A percentile compares a stretch with the other conserved stretches of the same genome.
These are phyloP conservation scores for Acleris cristana DNA, from an alignment of 2,888 invertebrate genomes.

Conservation along the genomic window DNA sequence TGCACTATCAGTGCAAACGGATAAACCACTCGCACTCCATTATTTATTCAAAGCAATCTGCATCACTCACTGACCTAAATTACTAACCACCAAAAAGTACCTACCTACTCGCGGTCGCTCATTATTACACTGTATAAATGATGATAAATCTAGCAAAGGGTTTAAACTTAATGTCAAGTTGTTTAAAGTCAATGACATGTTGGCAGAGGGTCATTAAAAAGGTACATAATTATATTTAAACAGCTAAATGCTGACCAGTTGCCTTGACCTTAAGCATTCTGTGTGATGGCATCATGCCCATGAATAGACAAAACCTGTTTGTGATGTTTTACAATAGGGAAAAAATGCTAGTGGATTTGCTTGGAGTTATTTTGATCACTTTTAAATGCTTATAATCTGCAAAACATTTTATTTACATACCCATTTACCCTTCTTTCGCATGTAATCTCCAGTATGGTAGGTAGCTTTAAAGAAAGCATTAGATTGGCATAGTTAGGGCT, in stretches of 20 bases:
- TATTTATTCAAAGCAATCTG: no score
- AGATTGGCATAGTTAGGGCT: no score
- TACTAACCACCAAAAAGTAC: no score
- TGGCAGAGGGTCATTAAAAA: background rate
- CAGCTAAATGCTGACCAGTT: slow-evolving; percentile 16
- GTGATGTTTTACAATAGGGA: slow-evolving; percentile 31
- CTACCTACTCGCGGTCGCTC: no score
- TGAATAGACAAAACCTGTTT: slow-evolving; percentile 51
- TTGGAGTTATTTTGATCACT: slow-evolving; percentile 1
- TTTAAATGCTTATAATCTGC: background rate
- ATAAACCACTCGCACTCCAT: no score
- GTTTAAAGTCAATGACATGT: slow-evolving; percentile 26
- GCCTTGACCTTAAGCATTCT: slow-evolving; percentile 62
- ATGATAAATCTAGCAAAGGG: background rate
- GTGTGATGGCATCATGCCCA: slow-evolving; percentile 45
- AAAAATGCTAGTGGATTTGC: slow-evolving; percentile 12
- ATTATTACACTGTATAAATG: no score
- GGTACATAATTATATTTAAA: slow-evolving; percentile 29
- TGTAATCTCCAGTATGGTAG: no score
- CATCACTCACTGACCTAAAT: no score
- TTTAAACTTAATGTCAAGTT: slow-evolving; percentile 6
- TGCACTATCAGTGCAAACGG: no score
- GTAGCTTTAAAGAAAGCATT: no score
- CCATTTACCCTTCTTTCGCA: no score
- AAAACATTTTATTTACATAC: background rate